Base-by-base conservation (phyloP, 2,797 vertebrate genomes). In the Catharus ustulatus region DNA sequence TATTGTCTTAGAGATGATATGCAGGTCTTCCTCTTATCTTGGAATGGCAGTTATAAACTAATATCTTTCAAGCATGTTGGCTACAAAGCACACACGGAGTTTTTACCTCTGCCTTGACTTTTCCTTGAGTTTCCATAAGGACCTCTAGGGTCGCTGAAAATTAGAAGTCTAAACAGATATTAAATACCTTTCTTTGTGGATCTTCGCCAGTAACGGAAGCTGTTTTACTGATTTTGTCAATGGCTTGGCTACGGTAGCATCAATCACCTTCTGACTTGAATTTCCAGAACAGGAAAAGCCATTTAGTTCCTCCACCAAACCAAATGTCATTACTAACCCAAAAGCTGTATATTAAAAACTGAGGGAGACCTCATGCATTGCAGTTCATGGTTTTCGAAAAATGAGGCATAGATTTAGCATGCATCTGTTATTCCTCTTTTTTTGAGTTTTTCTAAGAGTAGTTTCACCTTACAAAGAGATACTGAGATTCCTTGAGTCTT, bases 21-120 rank as follows among this genome's bases (percentile, higher is more conserved):
- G 32, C 18, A 34, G 17, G 8, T 59, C 21, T 22, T 23, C 3
- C 13, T 77, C 46, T 73, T 52, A 13, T 15, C 10, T 64, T 34
- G 29, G 34, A 79, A 51, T n/a, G 6, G 20, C 30, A 23, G 14
- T 49, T 74, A 26, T 40, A 54, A 68, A 23, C 5, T 26, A 67
- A 22, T 24, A 8, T 3, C 13, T 87, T 85, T 29, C 34, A 85
- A 40, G 4, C 34, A 23, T 16, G 4, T 21, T 54, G 43, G 5
- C 36, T 36, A 36, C 30, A 79, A 64, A 30, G 29, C 3, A 18
- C 0, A 2, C 9, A 21, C 3, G 3, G 9, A 57, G 17, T 45
- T 94, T 78, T 82, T 32, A 21, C 4, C 11, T 80, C 48, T 69
- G 11, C 23, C 15, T 57, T 76, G 34, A 42, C 17, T 86, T 88